phyloP scores from a whole-genome alignment of 2,113 vertebrate genomes.

The Carassius gibelio region DNA sequence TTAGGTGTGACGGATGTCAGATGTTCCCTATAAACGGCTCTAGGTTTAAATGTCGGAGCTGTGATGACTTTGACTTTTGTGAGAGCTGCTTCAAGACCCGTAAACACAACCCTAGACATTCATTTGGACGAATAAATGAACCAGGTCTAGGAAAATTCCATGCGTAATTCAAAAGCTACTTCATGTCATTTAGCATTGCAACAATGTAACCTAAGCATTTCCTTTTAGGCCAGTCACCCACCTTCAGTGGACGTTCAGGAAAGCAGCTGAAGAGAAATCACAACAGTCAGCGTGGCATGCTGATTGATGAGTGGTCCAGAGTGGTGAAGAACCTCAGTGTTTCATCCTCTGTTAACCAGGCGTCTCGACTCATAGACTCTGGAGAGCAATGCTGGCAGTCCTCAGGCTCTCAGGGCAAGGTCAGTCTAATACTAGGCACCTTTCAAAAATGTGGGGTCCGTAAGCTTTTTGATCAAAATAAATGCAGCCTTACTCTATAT shows the following conservation, averaged over 20 bases:
- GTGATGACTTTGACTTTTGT: conserved; percentile 98
- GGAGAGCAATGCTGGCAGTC: conserved; percentile 98
- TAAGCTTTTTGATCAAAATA: background rate
- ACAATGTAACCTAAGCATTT: background rate
- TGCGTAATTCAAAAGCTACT: background rate
- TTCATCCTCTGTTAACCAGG: conserved; percentile 93
- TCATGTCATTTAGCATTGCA: background rate
- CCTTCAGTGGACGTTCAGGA: conserved; percentile 92
- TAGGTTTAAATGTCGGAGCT: conserved; percentile 95
- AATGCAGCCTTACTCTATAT: background rate
- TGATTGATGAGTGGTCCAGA: conserved; percentile 95
- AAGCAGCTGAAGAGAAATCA: conserved; percentile 92
- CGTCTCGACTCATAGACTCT: conserved; percentile 88
- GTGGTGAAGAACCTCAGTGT: conserved; percentile 93
- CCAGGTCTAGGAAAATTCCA: conserved; percentile 63
- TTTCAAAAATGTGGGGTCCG: background rate
- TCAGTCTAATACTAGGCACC: conserved; percentile 52
- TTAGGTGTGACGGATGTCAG: conserved; percentile 96
- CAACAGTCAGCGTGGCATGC: conserved; percentile 87
- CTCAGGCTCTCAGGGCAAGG: conserved; percentile 97
- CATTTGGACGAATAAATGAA: conserved; percentile 96
- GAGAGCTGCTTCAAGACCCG: conserved; percentile 96
- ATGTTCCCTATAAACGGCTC: conserved; percentile 98
- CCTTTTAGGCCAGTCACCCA: conserved; percentile 82
- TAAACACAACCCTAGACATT: conserved; percentile 91